Evolutionary conservation across 2,888 invertebrate genomes (phyloP).

Genomic region (Campoplex nolae): DNA sequence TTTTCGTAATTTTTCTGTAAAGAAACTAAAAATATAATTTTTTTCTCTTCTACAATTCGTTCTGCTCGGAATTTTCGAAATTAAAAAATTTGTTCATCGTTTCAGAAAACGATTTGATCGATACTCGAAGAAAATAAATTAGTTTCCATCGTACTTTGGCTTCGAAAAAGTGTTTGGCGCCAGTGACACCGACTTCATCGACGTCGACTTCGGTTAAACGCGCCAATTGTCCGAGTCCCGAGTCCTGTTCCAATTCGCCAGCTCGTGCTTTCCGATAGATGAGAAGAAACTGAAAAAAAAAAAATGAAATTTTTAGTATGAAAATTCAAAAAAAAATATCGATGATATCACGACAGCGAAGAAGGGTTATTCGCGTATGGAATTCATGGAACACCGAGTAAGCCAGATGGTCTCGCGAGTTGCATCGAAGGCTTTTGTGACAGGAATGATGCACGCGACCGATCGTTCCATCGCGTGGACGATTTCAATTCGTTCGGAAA

Average conservation of each 20-base stretch:
- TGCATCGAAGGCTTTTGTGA: slow-evolving; percentile 52
- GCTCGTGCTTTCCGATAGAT: slow-evolving; percentile 96
- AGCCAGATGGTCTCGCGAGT: slow-evolving; percentile 52
- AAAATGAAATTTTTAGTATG: background rate
- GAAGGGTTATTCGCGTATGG: slow-evolving; percentile 40
- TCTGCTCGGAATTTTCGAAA: too few relatives aligned
- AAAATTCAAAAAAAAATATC: slow-evolving; percentile 23
- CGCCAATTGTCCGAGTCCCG: slow-evolving; percentile 94
- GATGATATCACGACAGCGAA: background rate
- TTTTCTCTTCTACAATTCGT: too few relatives aligned
- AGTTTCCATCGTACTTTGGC: slow-evolving; percentile 89
- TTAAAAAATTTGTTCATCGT: too few relatives aligned
- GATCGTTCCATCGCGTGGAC: slow-evolving; percentile 29
- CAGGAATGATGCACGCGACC: slow-evolving; percentile 60
- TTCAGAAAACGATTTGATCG: background rate
- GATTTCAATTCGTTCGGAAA: slow-evolving; percentile 27
- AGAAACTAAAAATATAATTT: too few relatives aligned
- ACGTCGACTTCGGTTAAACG: slow-evolving; percentile 96
- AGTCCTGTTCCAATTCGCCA: slow-evolving; percentile 94
- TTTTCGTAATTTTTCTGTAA: too few relatives aligned
- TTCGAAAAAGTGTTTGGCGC: slow-evolving; percentile 98
- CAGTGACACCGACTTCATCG: slow-evolving; percentile 96
- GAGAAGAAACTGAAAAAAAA: slow-evolving; percentile 86
- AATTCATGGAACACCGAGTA: slow-evolving; percentile 57
- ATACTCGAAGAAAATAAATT: background rate